phyloP scores from a whole-genome alignment of 92 coral and sea anemone genomes.

The Phenganax subtilis region DNA sequence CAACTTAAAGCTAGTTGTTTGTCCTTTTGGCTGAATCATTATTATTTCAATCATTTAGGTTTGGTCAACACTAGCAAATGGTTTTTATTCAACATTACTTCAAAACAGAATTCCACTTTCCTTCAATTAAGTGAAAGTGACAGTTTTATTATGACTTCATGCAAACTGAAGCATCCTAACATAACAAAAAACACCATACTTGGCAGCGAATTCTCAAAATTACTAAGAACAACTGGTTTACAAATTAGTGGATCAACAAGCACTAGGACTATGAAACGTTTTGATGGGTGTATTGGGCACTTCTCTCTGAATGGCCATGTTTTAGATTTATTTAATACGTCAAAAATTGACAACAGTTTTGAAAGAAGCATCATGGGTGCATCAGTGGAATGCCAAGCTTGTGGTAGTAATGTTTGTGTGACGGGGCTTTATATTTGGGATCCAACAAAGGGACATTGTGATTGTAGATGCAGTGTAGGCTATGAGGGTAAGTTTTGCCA shows the following conservation, averaged over 20 bases:
- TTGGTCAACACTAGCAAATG: constrained; percentile 19
- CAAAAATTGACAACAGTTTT: neutral
- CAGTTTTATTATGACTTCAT: neutral
- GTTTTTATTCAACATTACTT: constrained; percentile 22
- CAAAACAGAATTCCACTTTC: neutral
- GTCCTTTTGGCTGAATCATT: neutral
- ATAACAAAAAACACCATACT: neutral
- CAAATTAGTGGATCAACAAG: constrained; percentile 3
- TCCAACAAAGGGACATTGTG: constrained; percentile 14
- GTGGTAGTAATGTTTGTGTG: neutral
- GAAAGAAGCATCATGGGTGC: neutral
- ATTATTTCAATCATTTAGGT: neutral
- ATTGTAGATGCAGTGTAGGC: constrained; percentile 15
- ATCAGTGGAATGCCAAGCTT: neutral
- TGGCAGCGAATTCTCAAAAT: neutral
- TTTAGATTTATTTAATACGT: neutral
- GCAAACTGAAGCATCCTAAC: neutral
- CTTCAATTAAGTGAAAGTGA: neutral
- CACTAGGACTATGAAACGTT: neutral
- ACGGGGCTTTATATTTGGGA: constrained; percentile 19
- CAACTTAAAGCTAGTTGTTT: neutral
- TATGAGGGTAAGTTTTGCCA: neutral
- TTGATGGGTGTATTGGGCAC: constrained; percentile 26
- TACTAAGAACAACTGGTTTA: constrained; percentile 8
- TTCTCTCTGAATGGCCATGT: neutral